phyloP scores from a whole-genome alignment of 2,888 invertebrate species.

The Caenorhabditis virilis region DNA sequence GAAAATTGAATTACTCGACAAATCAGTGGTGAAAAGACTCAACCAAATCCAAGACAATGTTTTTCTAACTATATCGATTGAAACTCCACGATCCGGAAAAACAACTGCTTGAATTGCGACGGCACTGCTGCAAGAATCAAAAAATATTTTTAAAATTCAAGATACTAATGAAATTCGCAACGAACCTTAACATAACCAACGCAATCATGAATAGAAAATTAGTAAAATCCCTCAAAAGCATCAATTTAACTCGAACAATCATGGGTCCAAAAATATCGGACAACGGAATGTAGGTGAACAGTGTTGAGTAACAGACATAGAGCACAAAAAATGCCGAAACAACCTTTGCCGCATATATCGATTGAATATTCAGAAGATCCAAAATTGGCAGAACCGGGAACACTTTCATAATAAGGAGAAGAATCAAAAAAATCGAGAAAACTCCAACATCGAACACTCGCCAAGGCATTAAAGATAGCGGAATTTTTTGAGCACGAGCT shows the following conservation, averaged over 20 bases:
- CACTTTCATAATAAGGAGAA: conserved; percentile 46
- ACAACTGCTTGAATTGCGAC: conserved; percentile 70
- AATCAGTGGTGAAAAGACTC: conserved; percentile 71
- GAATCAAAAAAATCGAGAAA: conserved; percentile 46
- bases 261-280: conserved; percentile 70
- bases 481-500: conserved; percentile 35
- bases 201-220: conserved; percentile 62
- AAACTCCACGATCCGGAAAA: conserved; percentile 70
- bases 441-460: conserved; percentile 51
- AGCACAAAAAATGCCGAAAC: conserved; percentile 68
- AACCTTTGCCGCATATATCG: conserved; percentile 51
- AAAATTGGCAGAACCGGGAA: conserved; percentile 29
- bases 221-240: conserved; percentile 68
- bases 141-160: no score
- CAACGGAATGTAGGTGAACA: conserved; percentile 71
- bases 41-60: conserved; percentile 70
- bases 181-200: conserved; percentile 57
- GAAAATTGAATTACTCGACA: conserved; percentile 47
- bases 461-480: conserved; percentile 49
- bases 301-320: conserved; percentile 71
- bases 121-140: conserved; percentile 50
- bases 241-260: conserved; percentile 70
- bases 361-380: conserved; percentile 26
- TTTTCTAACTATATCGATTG: conserved; percentile 64
- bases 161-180: not conserved